Base-by-base conservation (phyloP, 2,888 invertebrate genomes). In the Pyrrhia umbra region DNA sequence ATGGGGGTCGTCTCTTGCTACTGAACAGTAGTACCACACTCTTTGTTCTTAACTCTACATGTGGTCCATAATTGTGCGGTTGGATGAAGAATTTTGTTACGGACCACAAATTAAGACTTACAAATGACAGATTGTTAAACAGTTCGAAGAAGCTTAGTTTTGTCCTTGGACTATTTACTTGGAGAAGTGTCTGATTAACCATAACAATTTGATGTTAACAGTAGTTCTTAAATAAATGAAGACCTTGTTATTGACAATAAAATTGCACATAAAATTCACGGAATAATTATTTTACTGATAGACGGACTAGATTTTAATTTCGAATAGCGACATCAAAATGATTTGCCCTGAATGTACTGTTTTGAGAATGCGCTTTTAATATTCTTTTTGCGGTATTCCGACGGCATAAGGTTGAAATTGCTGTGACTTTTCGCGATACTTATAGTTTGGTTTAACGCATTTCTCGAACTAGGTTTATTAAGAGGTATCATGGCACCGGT, bases 1-100 rank as follows among this genome's bases (percentile, higher is more conserved):
- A 80, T 80, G 86, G 89, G 88, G 88, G 88, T 86, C 83, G 74
- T 25, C 37, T 65, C 47, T 18, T 66, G 92, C 93, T 93, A 92
- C 93, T 65, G 93, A 88, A 91, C 91, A 88, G 92, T 90, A 90
- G 90, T 88, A 73, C 72, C 78, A 75, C 62, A 68, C 61, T 77
- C 82, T 85, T 94, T 93, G 92, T 93, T 91, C 90, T 90, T 80
- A 74, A 73, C 80, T 65, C 93, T 71, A 89, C 92, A 86, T 92
- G 93, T 88, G 90, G 92, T 91, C 92, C 81, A 68, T 83, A 87
- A 88, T 82, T 85, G 86, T 90, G 87, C 73, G 92, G 92, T 92
- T 81, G 80, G 65, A 85, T 74, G 72, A 82, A 67, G 67, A 69
- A 83, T 84, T 85, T 77, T 78, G 84, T 78, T 69, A 70, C 79